phyloP scores from a whole-genome alignment of 2,797 vertebrate genomes.

The Gymnopithys bicolor region DNA sequence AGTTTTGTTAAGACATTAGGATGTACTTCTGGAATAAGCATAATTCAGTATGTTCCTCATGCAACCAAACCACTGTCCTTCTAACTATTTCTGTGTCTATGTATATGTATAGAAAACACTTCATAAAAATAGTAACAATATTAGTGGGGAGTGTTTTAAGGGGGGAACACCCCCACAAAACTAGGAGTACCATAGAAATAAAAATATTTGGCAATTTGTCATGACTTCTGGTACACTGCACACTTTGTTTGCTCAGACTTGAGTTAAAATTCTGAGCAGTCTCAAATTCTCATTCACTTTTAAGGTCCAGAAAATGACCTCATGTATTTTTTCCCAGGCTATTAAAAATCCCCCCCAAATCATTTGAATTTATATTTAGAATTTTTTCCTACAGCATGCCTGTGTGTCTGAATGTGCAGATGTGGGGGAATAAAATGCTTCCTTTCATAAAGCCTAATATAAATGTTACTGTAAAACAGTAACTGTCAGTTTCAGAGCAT shows the following conservation, averaged over 20 bases:
- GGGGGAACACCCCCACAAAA: neutral
- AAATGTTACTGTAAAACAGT: neutral
- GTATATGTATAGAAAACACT: neutral
- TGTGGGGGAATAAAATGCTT: neutral
- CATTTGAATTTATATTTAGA: neutral
- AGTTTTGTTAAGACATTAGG: neutral
- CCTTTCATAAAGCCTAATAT: neutral
- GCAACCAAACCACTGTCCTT: neutral
- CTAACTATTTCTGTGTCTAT: neutral
- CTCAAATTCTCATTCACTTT: neutral
- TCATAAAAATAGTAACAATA: neutral
- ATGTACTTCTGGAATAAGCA: neutral
- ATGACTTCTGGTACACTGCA: neutral
- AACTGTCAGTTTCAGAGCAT: constrained; percentile 39
- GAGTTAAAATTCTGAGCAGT: neutral
- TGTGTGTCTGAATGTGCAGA: neutral
- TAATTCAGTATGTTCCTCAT: neutral
- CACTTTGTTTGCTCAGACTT: neutral
- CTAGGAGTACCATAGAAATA: neutral
- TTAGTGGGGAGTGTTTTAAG: neutral
- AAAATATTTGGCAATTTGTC: neutral
- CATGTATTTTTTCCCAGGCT: neutral
- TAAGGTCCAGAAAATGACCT: neutral
- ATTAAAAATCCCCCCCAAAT: neutral
- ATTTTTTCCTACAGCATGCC: neutral